Evolutionary conservation across 2,888 invertebrate genomes (phyloP), one percentile per base, ranked within the genome.

Genomic region (Serrognathus titanus): DNA sequence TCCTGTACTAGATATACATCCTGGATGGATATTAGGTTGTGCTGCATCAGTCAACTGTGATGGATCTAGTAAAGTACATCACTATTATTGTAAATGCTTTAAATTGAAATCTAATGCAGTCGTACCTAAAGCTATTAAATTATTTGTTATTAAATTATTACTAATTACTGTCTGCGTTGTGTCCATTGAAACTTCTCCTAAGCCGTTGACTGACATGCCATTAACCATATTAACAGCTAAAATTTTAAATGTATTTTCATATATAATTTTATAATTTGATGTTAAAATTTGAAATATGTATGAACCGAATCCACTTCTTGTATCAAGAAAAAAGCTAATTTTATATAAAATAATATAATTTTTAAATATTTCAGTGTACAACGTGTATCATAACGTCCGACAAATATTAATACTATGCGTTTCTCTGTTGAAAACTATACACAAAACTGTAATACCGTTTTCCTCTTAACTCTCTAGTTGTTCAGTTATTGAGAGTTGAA

Each of bases 171-270:
- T 78, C 66, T 84, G 83, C 55, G 82, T 81, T 53, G 85, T 84
- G 70, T 88, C 88, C 83, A 88, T 85, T 16, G 87, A 83, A 58
- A 87, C 85, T 74, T 88, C 88, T 13, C 86, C 87, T 40, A 88
- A 79, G 52, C 89, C 89, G 70, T 89, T 89, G 16, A 88, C 86
- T 16, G 86, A 84, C 78, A 89, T 86, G 55, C 89, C 88, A 73
- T 88, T 89, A 31, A 88, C 86, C 83, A 89, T 84, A 72, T 86
- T 88, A 55, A 86, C 85, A 63, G 87, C 88, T 80, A 58, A 48
- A 63, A 60, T 46, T 49, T 35, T 49, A 41, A 11, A 48, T 13
- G 11, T 43, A 43, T 4, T 43, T 43, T 43, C 24, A 31, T 31
- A 31, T 31, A 7, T 31, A 40, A 13, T 11, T 40, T 40, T 6